A percentile compares a stretch with the other conserved stretches of the same genome.
These are phyloP conservation scores for Drosophila repleta DNA, from an alignment of 1,140 invertebrate species.

Conservation along the genomic window DNA sequence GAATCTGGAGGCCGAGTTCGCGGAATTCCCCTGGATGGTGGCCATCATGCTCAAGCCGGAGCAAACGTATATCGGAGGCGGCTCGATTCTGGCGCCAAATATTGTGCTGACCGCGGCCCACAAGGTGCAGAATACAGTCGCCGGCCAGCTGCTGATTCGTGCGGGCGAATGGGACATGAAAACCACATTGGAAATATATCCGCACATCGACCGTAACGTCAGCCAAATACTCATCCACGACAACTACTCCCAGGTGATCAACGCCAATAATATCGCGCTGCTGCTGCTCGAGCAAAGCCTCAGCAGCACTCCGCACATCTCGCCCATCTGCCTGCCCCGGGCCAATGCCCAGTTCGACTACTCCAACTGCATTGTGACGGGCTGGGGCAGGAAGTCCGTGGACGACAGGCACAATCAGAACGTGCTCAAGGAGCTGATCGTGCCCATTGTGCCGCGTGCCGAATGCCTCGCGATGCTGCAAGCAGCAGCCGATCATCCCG, in stretches of 20 bases:
- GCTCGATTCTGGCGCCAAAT: conserved; percentile 87
- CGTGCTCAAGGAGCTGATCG: conserved; percentile 87
- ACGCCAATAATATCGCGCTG: conserved; percentile 85
- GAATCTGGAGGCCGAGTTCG: conserved; percentile 83
- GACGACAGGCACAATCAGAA: conserved; percentile 86
- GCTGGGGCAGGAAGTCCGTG: conserved; percentile 90
- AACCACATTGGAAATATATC: conserved; percentile 86
- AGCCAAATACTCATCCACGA: conserved; percentile 84
- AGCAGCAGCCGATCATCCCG: conserved; percentile 52
- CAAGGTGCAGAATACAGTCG: conserved; percentile 85
- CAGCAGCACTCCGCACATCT: conserved; percentile 85
- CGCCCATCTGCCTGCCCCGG: conserved; percentile 86
- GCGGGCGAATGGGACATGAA: conserved; percentile 90
- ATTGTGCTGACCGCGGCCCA: conserved; percentile 88
- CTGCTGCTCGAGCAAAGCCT: conserved; percentile 84
- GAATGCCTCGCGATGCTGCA: conserved; percentile 83
- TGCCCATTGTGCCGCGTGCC: conserved; percentile 84
- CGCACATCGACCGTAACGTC: conserved; percentile 85
- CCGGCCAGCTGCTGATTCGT: conserved; percentile 85
- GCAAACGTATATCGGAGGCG: conserved; percentile 87
- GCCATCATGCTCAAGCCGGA: conserved; percentile 88
- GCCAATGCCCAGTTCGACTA: conserved; percentile 73
- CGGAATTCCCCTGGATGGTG: conserved; percentile 94
- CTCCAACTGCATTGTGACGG: conserved; percentile 88
- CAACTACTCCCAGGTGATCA: too few species aligned